Evolutionary conservation across 2,797 vertebrate genomes (phyloP).

Genomic region (Lepilemur ruficaudatus): DNA sequence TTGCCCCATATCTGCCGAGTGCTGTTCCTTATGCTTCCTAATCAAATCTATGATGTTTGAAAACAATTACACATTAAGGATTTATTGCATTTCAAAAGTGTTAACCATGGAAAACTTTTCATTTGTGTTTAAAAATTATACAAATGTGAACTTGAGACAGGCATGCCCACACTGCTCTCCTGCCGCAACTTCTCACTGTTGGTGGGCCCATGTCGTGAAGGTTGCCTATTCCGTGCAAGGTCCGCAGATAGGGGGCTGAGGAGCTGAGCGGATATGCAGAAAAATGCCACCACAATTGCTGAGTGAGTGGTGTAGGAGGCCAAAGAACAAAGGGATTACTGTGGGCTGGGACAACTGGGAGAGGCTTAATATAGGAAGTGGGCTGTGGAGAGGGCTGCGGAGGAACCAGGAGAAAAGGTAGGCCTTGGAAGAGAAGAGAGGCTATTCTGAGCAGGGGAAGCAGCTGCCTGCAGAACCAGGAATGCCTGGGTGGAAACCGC

Average conservation of each 20-base stretch:
- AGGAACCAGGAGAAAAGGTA: conserved; percentile 4
- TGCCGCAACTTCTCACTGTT: background rate
- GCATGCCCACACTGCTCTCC: background rate
- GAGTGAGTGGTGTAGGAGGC: background rate
- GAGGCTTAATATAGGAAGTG: background rate
- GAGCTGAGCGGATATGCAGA: background rate
- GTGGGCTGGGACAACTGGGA: background rate
- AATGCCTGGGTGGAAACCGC: background rate
- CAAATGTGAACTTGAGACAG: background rate
- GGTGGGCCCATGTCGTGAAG: background rate
- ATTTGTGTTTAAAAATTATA: background rate
- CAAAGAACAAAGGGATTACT: conserved; percentile 33
- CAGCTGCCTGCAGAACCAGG: background rate
- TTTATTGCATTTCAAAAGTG: background rate
- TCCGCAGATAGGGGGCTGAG: background rate
- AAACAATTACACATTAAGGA: background rate
- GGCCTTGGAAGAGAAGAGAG: background rate
- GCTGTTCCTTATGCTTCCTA: background rate
- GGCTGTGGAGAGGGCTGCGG: background rate
- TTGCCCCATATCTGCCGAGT: background rate
- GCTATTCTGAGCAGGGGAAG: background rate
- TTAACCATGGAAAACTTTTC: conserved; percentile 19
- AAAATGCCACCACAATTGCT: background rate
- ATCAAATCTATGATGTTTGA: background rate
- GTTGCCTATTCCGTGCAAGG: background rate